Evolutionary conservation across 2,888 invertebrate genomes (phyloP).

Genomic region (Anagyrus pseudococci): DNA sequence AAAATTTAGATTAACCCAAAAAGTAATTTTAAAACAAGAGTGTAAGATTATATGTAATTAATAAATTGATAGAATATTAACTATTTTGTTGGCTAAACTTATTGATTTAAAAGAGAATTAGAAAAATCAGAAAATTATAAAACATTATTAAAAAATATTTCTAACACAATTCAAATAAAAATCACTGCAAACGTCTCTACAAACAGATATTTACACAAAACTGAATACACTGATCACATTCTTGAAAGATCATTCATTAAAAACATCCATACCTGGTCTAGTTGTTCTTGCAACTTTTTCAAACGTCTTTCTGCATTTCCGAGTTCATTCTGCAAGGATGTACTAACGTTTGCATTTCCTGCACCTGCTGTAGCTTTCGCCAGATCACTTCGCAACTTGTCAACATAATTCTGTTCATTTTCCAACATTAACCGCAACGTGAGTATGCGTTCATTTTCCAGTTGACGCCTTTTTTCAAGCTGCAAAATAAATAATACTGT

Average conservation of each 20-base stretch:
- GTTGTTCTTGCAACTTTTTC: conserved; percentile 68
- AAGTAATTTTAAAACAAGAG: conserved; percentile 7
- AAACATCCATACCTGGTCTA: conserved; percentile 50
- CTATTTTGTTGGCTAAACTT: no score
- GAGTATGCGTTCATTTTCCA: conserved; percentile 82
- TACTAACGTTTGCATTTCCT: conserved; percentile 56
- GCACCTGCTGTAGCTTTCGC: conserved; percentile 63
- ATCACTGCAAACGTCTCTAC: conserved; percentile 30
- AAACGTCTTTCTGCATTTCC: conserved; percentile 69
- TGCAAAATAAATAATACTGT: conserved; percentile 53
- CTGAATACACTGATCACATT: conserved; percentile 10
- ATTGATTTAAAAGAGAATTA: conserved; percentile 3
- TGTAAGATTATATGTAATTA: conserved; percentile 4
- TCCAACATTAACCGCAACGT: conserved; percentile 91
- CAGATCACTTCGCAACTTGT: conserved; percentile 76
- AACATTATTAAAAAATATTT: conserved; percentile 7
- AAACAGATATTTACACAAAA: conserved; percentile 33
- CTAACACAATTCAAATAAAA: conserved; percentile 8
- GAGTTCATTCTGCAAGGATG: conserved; percentile 63
- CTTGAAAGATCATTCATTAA: conserved; percentile 10
- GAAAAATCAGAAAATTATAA: conserved; percentile 5
- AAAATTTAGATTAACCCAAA: no score
- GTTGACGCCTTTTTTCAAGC: conserved; percentile 85
- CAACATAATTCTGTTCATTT: conserved; percentile 82
- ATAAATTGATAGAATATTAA: no score